Conservation (phyloP, 2,888 invertebrate genomes). For the Mallateleia sp. region DNA sequence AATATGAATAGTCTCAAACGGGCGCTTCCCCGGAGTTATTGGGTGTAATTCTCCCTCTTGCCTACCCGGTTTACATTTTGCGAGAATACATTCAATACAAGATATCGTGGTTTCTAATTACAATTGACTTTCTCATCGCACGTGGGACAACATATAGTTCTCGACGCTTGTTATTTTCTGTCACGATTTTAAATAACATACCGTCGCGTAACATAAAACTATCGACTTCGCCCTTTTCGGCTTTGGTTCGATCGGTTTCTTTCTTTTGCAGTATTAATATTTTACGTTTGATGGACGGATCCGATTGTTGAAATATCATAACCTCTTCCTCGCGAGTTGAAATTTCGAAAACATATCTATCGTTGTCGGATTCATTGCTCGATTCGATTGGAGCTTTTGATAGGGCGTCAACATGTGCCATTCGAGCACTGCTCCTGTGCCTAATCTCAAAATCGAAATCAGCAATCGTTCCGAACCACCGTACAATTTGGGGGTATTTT, state of each 20-base stretch:
- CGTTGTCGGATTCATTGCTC: not conserved
- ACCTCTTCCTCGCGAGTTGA: slow-evolving; percentile 18
- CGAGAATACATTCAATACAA: slow-evolving; percentile 59
- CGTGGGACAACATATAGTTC: not conserved
- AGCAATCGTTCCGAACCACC: slow-evolving; percentile 11
- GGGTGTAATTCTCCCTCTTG: slow-evolving; percentile 78
- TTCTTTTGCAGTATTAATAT: too few species aligned
- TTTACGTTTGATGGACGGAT: not conserved
- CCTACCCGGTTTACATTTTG: slow-evolving; percentile 56
- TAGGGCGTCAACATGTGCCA: slow-evolving; percentile 42
- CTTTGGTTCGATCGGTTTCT: too few species aligned
- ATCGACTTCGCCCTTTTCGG: too few species aligned
- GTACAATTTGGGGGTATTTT: slow-evolving; percentile 37
- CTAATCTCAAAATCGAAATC: slow-evolving; percentile 36
- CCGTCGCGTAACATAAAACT: not conserved
- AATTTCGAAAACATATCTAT: not conserved
- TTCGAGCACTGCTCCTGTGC: slow-evolving; percentile 13
- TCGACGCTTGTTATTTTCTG: too few species aligned
- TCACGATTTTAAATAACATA: not conserved
- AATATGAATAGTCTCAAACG: slow-evolving; percentile 68
- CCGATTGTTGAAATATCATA: slow-evolving; percentile 4
- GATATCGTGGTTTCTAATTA: slow-evolving; percentile 3
- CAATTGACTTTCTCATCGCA: slow-evolving; percentile 12
- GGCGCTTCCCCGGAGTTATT: slow-evolving; percentile 71
- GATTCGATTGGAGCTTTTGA: slow-evolving; percentile 37